Base-by-base conservation (phyloP, 2,797 vertebrate genomes). In the Esox lucius region DNA sequence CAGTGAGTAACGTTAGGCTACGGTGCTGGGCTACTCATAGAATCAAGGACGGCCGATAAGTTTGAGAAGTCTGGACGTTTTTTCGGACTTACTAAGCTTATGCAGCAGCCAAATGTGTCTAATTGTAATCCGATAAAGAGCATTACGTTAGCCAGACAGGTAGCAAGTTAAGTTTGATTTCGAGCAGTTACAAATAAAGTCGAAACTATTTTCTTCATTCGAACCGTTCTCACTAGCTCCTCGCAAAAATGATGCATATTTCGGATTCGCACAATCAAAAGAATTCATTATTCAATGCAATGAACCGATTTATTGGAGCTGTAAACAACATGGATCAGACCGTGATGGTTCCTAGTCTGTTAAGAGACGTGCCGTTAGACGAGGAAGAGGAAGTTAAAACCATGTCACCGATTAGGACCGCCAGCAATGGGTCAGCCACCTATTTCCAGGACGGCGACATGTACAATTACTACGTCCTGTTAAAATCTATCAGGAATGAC, bases 291-390 rank as follows among this genome's bases (percentile, higher is more conserved):
- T 96, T 96, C 86, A 96, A 94, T 71, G 92, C 96, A 89, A 98
- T 98, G 97, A 96, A 96, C 89, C 94, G 97, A 74, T 99, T 99
- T 87, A 95, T 99, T 72, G 96, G 96, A 56, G 97, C 98, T 0
- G 97, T 98, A 51, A 99, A 97, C 90, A 96, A 98, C 92, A 99
- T 99, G 98, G 98, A 99, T 90, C 96, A 98, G 94, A 99, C 97
- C 2, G 92, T 99, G 83, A 97, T 99, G 97, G 93, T 99, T 84
- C 98, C 98, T 75, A 99, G 96, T 85, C 87, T 99, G 85, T 93
- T 99, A 83, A 94, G 97, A 86, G 97, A 99, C 79, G 94, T 99
- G 86, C 96, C 96, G n/a, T 87, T 97, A 80, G 94, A 96, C 7
- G 95, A 96, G 81, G 94, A 94, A 28, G 83, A 90, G 61, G 92